These are phyloP conservation scores for Sweltsa coloradensis DNA, from an alignment of 1,140 invertebrate genomes.

Conservation along the genomic window DNA sequence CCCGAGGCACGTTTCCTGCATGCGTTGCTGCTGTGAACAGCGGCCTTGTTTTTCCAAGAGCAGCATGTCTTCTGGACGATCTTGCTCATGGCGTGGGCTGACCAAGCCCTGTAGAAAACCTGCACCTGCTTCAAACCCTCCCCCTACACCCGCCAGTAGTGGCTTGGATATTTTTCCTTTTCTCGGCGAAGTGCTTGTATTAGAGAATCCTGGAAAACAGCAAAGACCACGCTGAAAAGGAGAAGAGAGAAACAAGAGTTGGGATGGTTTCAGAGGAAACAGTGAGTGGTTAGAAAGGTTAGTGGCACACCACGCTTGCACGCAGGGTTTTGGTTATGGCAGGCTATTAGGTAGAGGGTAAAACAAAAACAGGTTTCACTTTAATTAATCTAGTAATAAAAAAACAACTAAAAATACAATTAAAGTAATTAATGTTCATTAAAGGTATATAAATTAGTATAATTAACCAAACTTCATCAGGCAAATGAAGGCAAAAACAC, in stretches of 20 bases:
- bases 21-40: conserved; percentile 58
- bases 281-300: conserved; percentile 23
- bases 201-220: conserved; percentile 78
- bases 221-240: conserved; percentile 64
- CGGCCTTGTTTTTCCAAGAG: conserved; percentile 62
- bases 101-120: conserved; percentile 35
- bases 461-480: no score
- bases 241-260: conserved; percentile 34
- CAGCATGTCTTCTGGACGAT: conserved; percentile 50
- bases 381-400: no score
- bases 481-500: no score
- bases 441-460: no score
- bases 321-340: no score
- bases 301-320: conserved; percentile 30
- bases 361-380: no score
- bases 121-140: conserved; percentile 36
- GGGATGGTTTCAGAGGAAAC: conserved; percentile 33
- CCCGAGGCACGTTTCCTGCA: conserved; percentile 35
- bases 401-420: no score
- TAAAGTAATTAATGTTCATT: no score
- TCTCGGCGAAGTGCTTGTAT: conserved; percentile 65
- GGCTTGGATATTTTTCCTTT: conserved; percentile 72
- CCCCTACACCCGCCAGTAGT: conserved; percentile 60
- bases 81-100: conserved; percentile 32
- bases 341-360: no score